These are phyloP conservation scores for Gymnorhina tibicen DNA, from an alignment of 2,113 vertebrate species.

Conservation along the genomic window DNA sequence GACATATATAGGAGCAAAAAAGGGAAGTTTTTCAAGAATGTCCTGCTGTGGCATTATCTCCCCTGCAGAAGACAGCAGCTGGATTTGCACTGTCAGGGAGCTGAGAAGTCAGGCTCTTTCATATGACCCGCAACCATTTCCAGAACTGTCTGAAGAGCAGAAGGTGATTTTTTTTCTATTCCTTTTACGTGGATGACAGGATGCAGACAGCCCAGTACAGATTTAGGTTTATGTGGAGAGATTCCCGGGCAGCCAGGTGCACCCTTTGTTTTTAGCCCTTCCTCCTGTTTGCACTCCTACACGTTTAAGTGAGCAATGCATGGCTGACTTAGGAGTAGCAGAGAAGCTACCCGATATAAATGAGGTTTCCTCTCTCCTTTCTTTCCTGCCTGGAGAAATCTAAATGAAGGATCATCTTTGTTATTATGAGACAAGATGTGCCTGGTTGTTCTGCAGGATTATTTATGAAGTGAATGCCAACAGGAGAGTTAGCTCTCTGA, in stretches of 20 bases:
- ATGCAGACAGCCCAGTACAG: neutral
- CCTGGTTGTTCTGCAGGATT: neutral
- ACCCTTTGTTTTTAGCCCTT: neutral
- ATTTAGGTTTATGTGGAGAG: neutral
- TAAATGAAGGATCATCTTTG: neutral
- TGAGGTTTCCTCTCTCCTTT: neutral
- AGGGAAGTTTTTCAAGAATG: neutral
- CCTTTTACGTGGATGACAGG: neutral
- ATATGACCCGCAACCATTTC: neutral
- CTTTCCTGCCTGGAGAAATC: neutral
- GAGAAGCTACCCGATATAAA: neutral
- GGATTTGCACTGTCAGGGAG: constrained; percentile 23
- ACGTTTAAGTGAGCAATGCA: neutral
- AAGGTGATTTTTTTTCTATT: neutral
- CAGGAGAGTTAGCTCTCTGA: neutral
- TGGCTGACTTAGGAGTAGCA: neutral
- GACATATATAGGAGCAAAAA: neutral
- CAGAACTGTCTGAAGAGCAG: neutral
- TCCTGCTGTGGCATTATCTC: constrained; percentile 34
- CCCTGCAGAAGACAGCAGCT: neutral
- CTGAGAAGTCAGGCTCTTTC: neutral
- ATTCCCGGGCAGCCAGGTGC: neutral
- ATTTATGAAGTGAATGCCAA: constrained; percentile 2
- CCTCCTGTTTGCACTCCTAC: neutral
- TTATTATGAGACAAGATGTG: neutral